Evolutionary conservation across 2,113 vertebrate genomes (phyloP).

Genomic region (Hiodon alosoides): DNA sequence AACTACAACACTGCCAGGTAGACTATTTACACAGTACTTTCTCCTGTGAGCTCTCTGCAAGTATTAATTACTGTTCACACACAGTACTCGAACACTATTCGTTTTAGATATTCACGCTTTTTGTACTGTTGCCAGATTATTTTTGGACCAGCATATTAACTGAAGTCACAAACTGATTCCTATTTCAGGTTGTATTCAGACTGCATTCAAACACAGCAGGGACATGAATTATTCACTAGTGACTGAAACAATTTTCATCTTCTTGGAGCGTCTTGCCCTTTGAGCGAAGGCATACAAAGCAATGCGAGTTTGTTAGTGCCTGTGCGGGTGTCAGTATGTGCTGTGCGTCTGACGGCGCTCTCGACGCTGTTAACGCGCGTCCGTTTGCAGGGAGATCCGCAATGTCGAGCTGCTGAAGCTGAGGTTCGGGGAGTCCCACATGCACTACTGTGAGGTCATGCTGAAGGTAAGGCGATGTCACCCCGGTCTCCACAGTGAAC

Average conservation of each 20-base stretch:
- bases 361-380: not conserved
- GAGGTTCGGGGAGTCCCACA: slow-evolving; percentile 91
- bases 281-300: too few species aligned
- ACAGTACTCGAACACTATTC: too few species aligned
- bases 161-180: too few species aligned
- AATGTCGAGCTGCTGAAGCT: slow-evolving; percentile 97
- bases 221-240: not conserved
- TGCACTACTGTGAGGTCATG: slow-evolving; percentile 99
- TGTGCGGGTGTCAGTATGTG: slow-evolving; percentile 11
- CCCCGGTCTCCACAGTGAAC: not conserved
- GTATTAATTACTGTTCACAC: not conserved
- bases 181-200: not conserved
- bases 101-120: not conserved
- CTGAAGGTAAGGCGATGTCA: slow-evolving; percentile 62
- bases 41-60: not conserved
- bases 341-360: not conserved
- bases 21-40: not conserved
- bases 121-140: not conserved
- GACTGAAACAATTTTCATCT: not conserved
- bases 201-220: not conserved
- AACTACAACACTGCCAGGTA: slow-evolving; percentile 93
- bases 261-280: too few species aligned
- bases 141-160: too few species aligned
- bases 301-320: too few species aligned
- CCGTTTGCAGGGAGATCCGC: slow-evolving; percentile 79